phyloP scores from a whole-genome alignment of 2,797 vertebrate genomes.

The Melanotaenia trifasciata region DNA sequence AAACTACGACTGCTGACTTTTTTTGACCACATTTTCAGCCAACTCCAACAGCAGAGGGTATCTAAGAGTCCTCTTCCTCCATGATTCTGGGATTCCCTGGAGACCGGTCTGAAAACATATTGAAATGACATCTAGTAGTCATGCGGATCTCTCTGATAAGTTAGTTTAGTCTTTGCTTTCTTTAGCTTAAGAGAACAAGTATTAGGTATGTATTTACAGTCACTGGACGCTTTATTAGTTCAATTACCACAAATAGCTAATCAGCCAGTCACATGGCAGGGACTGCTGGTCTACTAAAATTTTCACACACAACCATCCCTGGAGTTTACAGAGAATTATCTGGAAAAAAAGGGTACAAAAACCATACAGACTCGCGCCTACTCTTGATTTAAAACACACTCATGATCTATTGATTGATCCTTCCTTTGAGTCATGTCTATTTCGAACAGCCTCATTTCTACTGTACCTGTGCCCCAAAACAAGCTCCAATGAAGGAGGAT shows the following conservation, averaged over 20 bases:
- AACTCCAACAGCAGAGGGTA: conserved; percentile 73
- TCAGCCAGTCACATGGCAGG: too few species aligned
- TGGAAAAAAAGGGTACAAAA: too few species aligned
- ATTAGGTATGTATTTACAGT: too few species aligned
- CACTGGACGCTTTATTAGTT: too few species aligned
- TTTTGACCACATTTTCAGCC: conserved; percentile 57
- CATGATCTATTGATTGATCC: too few species aligned
- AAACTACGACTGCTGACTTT: conserved; percentile 38
- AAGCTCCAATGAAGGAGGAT: conserved; percentile 80
- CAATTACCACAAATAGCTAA: too few species aligned
- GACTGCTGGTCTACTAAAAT: too few species aligned
- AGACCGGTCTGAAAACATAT: conserved; percentile 74
- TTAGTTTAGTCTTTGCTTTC: not conserved
- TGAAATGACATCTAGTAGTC: conserved; percentile 17
- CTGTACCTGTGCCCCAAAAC: conserved; percentile 80
- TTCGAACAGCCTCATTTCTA: not conserved
- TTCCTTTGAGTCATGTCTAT: not conserved
- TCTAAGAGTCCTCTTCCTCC: conserved; percentile 75
- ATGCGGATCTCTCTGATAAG: too few species aligned
- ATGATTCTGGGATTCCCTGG: conserved; percentile 77
- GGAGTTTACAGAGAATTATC: too few species aligned
- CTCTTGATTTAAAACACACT: too few species aligned
- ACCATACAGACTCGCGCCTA: too few species aligned
- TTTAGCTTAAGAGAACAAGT: not conserved
- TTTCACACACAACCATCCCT: too few species aligned